A percentile compares a stretch with the other conserved stretches of the same genome.
phyloP scores from a whole-genome alignment of 2,113 vertebrate species.

The Casuarius casuarius region DNA sequence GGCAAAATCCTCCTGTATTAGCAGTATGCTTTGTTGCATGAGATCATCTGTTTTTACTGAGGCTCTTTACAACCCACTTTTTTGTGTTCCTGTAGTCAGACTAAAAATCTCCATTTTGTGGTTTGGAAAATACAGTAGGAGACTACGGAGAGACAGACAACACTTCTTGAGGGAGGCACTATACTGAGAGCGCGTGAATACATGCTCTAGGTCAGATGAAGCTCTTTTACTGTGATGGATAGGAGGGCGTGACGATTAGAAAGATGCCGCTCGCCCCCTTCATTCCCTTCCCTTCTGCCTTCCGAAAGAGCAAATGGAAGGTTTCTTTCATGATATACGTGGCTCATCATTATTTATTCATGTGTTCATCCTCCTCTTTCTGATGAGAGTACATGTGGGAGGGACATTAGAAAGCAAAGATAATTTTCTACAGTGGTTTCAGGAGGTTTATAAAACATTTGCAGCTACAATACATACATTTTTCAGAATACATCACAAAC shows the following conservation, averaged over 20 bases:
- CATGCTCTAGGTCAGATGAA: neutral
- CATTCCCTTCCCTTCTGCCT: neutral
- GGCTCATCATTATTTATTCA: conserved; percentile 64
- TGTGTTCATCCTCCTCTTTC: conserved; percentile 52
- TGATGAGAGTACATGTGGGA: conserved; percentile 59
- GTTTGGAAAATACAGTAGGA: neutral
- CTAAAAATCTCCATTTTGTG: neutral
- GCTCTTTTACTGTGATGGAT: neutral
- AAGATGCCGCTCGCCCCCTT: neutral
- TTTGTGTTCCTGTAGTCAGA: neutral
- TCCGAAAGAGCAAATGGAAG: conserved; percentile 60
- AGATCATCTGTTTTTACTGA: conserved; percentile 15
- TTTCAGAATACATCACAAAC: conserved; percentile 1
- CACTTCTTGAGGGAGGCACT: neutral
- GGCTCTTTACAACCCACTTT: neutral
- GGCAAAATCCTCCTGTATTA: neutral
- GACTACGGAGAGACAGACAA: neutral
- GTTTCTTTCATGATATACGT: conserved; percentile 27
- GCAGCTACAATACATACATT: conserved; percentile 5
- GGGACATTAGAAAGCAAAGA: conserved; percentile 45
- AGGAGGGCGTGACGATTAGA: neutral
- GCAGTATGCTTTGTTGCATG: neutral
- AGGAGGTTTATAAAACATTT: conserved; percentile 64
- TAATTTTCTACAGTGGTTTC: conserved; percentile 61
- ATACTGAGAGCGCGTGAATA: neutral